Conservation (phyloP, 2,888 invertebrate genomes). For the Apoderus coryli region DNA sequence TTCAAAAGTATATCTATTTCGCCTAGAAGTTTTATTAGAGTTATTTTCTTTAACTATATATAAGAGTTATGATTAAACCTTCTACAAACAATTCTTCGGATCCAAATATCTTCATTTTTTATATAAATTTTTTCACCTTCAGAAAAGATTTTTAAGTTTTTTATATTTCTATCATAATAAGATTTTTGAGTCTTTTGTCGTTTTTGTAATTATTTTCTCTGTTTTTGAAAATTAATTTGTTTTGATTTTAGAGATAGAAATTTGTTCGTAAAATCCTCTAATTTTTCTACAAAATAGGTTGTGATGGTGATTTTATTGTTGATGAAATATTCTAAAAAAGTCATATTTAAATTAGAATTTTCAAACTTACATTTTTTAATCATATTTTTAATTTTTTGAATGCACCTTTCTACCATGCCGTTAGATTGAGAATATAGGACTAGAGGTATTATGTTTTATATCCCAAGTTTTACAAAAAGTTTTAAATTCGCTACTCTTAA, state of each 20-base stretch:
- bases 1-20: slow-evolving; percentile 1
- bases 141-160: slow-evolving; percentile 3
- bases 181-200: slow-evolving; percentile 8
- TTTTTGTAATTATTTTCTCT: neutral
- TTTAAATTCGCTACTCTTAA: slow-evolving; percentile 13
- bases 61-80: neutral
- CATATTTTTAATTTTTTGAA: slow-evolving; percentile 17
- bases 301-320: too few relatives aligned
- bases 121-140: neutral
- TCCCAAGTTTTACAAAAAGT: slow-evolving; percentile 15
- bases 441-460: slow-evolving; percentile 15
- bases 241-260: neutral
- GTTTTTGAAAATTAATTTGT: neutral
- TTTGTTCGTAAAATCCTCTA: slow-evolving; percentile 3
- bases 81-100: neutral
- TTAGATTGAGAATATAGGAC: slow-evolving; percentile 16
- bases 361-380: slow-evolving; percentile 1
- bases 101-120: neutral
- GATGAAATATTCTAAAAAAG: slow-evolving; percentile 12
- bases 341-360: slow-evolving; percentile 11
- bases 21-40: neutral
- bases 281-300: slow-evolving; percentile 19
- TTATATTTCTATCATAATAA: slow-evolving; percentile 8
- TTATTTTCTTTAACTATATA: slow-evolving; percentile 2
- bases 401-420: slow-evolving; percentile 17